Evolutionary conservation across 1,140 invertebrate genomes (phyloP).

Genomic region (Brachionus asplanchnoidis): DNA sequence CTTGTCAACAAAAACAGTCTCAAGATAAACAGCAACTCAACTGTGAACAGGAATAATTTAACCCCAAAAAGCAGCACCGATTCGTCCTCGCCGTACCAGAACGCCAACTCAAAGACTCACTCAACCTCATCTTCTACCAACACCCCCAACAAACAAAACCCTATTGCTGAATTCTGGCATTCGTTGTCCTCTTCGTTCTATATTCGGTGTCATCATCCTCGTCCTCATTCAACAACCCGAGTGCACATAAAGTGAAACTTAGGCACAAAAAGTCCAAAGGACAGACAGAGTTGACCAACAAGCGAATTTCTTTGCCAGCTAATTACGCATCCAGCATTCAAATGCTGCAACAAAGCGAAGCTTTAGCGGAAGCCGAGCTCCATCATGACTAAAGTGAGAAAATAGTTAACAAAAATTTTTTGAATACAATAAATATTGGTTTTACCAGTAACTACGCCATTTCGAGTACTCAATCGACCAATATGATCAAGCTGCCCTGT

Average conservation of each 20-base stretch:
- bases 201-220: background rate
- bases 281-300: background rate
- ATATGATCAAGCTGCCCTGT: background rate
- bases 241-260: background rate
- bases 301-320: conserved; percentile 11
- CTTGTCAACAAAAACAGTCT: background rate
- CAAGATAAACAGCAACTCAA: conserved; percentile 4
- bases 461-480: background rate
- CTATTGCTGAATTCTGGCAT: background rate
- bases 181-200: conserved; percentile 7
- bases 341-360: background rate
- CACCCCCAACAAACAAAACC: background rate
- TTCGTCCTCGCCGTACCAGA: conserved; percentile 10
- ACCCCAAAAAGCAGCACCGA: conserved; percentile 7
- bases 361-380: background rate
- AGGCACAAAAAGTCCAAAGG: conserved; percentile 10
- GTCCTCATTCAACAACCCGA: background rate
- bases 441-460: conserved; percentile 13
- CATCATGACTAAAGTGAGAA: background rate
- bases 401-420: conserved; percentile 12
- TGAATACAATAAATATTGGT: conserved; percentile 32
- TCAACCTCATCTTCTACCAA: background rate
- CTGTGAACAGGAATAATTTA: background rate
- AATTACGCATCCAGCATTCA: background rate
- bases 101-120: background rate